Evolutionary conservation across 2,113 vertebrate species (phyloP).

Genomic region (Desmodus rotundus): DNA sequence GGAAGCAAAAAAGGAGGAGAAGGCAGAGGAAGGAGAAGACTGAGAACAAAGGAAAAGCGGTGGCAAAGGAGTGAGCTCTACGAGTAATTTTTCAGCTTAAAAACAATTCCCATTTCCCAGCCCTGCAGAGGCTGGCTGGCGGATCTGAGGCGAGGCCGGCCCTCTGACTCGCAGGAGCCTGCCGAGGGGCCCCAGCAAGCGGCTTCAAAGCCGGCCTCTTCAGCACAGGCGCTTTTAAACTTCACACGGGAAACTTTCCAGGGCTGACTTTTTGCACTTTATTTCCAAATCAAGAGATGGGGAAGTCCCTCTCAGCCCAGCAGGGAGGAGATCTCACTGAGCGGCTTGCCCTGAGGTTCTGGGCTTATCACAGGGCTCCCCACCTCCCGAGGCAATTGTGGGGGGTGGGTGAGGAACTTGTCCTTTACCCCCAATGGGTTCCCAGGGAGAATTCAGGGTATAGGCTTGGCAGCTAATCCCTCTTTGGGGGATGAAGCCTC

Average conservation of each 20-base stretch:
- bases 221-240: slow-evolving; percentile 82
- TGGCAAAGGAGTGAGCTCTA: slow-evolving; percentile 50
- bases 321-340: slow-evolving; percentile 63
- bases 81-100: slow-evolving; percentile 69
- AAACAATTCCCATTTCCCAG: slow-evolving; percentile 75
- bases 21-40: slow-evolving; percentile 15
- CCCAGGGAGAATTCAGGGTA: slow-evolving; percentile 50
- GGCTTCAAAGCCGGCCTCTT: slow-evolving; percentile 84
- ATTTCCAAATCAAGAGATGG: slow-evolving; percentile 82
- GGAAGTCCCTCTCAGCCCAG: slow-evolving; percentile 79
- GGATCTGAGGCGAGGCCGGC: slow-evolving; percentile 71
- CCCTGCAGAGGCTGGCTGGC: slow-evolving; percentile 63
- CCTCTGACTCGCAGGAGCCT: slow-evolving; percentile 81
- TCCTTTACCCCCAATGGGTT: neutral
- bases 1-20: slow-evolving; percentile 39
- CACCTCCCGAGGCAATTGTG: slow-evolving; percentile 46
- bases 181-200: slow-evolving; percentile 72
- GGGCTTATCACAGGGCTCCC: slow-evolving; percentile 9
- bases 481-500: slow-evolving; percentile 61
- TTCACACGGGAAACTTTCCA: slow-evolving; percentile 84
- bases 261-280: slow-evolving; percentile 80
- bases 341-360: slow-evolving; percentile 73
- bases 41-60: slow-evolving; percentile 55
- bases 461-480: slow-evolving; percentile 56
- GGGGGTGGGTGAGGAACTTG: neutral